A percentile compares a stretch with the other conserved stretches of the same genome.
These are phyloP conservation scores for Poecilobothrus nobilitatus DNA, from an alignment of 2,888 invertebrate genomes.

Conservation along the genomic window DNA sequence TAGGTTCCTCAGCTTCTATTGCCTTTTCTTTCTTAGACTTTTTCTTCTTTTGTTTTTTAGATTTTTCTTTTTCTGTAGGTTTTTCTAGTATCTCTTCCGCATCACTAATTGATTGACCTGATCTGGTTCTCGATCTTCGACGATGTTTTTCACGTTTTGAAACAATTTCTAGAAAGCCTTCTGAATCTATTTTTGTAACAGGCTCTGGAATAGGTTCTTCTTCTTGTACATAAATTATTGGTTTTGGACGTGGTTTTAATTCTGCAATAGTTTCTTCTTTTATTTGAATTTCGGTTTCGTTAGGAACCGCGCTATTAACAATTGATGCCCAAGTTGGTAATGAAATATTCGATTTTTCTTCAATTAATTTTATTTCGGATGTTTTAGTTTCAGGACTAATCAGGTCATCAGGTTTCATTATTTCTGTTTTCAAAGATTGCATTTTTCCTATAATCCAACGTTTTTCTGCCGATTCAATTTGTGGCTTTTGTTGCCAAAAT, in stretches of 20 bases:
- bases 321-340: background rate
- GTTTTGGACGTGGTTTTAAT: background rate
- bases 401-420: no score
- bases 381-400: background rate
- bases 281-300: background rate
- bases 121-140: constrained; percentile 48
- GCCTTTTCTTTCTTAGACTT: constrained; percentile 19
- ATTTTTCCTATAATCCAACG: no score
- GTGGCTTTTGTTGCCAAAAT: no score
- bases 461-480: no score
- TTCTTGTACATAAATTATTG: background rate
- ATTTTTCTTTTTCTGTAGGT: constrained; percentile 43
- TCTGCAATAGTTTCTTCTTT: background rate
- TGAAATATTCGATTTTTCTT: background rate
- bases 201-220: background rate
- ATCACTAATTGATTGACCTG: constrained; percentile 39
- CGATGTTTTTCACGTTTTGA: constrained; percentile 45
- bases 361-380: constrained; percentile 8
- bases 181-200: constrained; percentile 34
- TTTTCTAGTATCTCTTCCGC: constrained; percentile 27
- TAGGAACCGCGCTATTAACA: background rate
- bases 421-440: no score
- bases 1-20: constrained; percentile 18
- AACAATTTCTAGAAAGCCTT: constrained; percentile 47
- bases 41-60: constrained; percentile 34